Evolutionary conservation across 2,113 vertebrate species (phyloP).

Genomic region (Lepus europaeus): DNA sequence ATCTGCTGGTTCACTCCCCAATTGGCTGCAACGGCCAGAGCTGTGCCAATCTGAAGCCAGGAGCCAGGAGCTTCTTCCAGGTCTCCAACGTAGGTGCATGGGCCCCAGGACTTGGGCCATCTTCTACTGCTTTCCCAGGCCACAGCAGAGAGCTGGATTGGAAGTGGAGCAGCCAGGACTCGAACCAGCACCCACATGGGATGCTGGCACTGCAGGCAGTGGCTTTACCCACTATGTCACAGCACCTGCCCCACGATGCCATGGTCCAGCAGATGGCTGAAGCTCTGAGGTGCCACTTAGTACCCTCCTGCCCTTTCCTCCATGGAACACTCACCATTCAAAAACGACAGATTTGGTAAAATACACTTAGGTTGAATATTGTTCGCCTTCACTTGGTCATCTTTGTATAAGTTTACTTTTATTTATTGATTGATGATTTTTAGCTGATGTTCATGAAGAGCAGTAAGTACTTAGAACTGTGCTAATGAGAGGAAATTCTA

Average conservation of each 20-base stretch:
- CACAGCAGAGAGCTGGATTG: too few species aligned
- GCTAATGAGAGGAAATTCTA: conserved; percentile 67
- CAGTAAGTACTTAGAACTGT: conserved; percentile 77
- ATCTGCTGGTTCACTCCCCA: too few species aligned
- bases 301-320: conserved; percentile 63
- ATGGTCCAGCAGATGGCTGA: conserved; percentile 69
- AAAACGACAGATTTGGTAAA: conserved; percentile 66
- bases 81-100: too few species aligned
- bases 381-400: conserved; percentile 74
- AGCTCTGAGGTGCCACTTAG: conserved; percentile 71
- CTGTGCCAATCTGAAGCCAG: too few species aligned
- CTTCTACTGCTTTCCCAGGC: too few species aligned
- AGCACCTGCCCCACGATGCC: conserved; percentile 52
- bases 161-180: too few species aligned
- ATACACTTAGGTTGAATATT: conserved; percentile 66
- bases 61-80: too few species aligned
- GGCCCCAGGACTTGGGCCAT: too few species aligned
- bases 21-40: too few species aligned
- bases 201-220: too few species aligned
- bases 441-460: conserved; percentile 82
- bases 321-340: conserved; percentile 56
- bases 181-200: too few species aligned
- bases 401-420: conserved; percentile 68
- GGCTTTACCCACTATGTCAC: too few species aligned
- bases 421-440: conserved; percentile 79